phyloP scores from a whole-genome alignment of 2,888 invertebrate genomes.

The Trisateles emortualis region DNA sequence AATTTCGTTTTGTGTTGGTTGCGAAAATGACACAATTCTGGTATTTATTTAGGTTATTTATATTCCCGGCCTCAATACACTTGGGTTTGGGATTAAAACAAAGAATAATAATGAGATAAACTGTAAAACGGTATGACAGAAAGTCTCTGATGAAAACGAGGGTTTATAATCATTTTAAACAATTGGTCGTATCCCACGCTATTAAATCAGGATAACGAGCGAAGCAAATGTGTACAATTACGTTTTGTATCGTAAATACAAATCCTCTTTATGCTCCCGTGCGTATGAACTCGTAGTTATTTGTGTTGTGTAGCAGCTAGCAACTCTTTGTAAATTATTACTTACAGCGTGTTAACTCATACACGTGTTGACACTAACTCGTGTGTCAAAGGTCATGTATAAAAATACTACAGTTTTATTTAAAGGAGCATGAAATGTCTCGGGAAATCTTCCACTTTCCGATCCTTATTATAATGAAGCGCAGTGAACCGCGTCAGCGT shows the following conservation, averaged over 20 bases:
- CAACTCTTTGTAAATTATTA: constrained; percentile 31
- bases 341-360: constrained; percentile 16
- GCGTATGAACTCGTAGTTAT: constrained; percentile 18
- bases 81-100: constrained; percentile 1
- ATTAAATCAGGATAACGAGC: constrained; percentile 50
- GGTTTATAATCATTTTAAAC: constrained; percentile 47
- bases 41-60: too few species aligned
- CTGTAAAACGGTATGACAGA: background rate
- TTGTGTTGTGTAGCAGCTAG: constrained; percentile 17
- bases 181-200: constrained; percentile 48
- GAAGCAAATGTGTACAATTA: constrained; percentile 42
- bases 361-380: constrained; percentile 27
- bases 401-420: constrained; percentile 15
- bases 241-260: constrained; percentile 39
- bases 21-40: too few species aligned
- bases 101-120: constrained; percentile 1
- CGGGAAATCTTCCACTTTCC: background rate
- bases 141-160: constrained; percentile 21
- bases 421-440: constrained; percentile 15
- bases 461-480: background rate
- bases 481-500: too few species aligned
- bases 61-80: too few species aligned
- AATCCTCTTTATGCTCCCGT: constrained; percentile 36
- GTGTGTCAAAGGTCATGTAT: constrained; percentile 28
- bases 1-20: too few species aligned